These are phyloP conservation scores for Heteromormyrus szaboi DNA, from an alignment of 2,797 vertebrate species.

Conservation along the genomic window DNA sequence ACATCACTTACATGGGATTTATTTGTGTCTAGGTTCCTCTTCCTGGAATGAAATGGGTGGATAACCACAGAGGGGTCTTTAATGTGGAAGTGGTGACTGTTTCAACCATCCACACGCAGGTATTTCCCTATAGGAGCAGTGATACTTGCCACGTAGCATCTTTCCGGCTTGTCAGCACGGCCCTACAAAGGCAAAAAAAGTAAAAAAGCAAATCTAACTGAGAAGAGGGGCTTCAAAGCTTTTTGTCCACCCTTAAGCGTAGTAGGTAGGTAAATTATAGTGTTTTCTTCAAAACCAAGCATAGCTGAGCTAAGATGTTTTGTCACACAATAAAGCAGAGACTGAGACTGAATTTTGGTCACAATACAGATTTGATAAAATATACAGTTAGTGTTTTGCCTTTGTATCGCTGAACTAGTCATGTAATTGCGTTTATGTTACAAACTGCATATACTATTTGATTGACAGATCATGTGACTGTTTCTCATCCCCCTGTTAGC, in stretches of 20 bases:
- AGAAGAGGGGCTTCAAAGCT: neutral
- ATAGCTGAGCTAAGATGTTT: neutral
- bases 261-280: neutral
- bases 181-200: neutral
- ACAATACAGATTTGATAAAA: neutral
- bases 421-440: neutral
- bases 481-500: neutral
- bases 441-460: neutral
- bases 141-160: neutral
- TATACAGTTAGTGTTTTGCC: neutral
- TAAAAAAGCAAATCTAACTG: neutral
- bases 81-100: conserved; percentile 89
- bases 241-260: neutral
- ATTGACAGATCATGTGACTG: neutral
- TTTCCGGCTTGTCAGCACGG: neutral
- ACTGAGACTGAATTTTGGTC: neutral
- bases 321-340: neutral
- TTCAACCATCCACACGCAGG: conserved; percentile 94
- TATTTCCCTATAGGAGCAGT: conserved; percentile 38
- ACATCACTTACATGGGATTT: neutral
- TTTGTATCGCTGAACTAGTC: neutral
- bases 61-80: conserved; percentile 97
- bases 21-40: conserved; percentile 78
- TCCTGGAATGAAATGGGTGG: conserved; percentile 98
- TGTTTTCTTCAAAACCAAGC: neutral